Conservation (phyloP, 2,797 vertebrate genomes). For the Jordanella pulchra region DNA sequence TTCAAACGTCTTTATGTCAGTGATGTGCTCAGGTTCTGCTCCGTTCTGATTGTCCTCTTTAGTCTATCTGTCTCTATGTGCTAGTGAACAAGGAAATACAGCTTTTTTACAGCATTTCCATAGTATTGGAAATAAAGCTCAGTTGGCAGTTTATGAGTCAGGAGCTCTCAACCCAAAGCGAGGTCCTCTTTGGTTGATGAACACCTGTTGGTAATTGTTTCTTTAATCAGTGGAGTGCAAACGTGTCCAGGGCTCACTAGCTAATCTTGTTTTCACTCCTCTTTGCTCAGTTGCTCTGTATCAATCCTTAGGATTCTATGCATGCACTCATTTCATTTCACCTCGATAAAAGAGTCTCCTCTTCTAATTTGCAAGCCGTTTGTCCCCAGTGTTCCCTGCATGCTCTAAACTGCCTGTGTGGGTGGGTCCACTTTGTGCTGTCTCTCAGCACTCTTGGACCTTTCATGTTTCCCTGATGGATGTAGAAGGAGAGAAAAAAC, state of each 20-base stretch:
- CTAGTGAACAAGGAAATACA: neutral
- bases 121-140: neutral
- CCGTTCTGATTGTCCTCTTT: neutral
- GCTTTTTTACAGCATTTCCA: neutral
- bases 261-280: neutral
- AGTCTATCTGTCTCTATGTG: neutral
- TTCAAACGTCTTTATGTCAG: no score
- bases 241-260: neutral
- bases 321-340: neutral
- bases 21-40: neutral
- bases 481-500: neutral
- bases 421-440: neutral
- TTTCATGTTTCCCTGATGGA: neutral
- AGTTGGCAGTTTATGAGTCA: neutral
- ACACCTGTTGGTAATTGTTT: conserved; percentile 1
- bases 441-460: neutral
- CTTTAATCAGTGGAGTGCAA: neutral
- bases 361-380: conserved; percentile 1
- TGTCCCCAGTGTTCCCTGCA: neutral
- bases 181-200: neutral
- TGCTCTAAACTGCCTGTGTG: neutral
- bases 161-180: neutral
- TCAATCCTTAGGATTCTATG: neutral
- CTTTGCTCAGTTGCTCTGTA: neutral
- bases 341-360: conserved; percentile 1